Percentiles rank a stretch among this genome's conserved stretches.
Conservation (phyloP, 1,140 invertebrate genomes). For the Rhagoletis zephyria region DNA sequence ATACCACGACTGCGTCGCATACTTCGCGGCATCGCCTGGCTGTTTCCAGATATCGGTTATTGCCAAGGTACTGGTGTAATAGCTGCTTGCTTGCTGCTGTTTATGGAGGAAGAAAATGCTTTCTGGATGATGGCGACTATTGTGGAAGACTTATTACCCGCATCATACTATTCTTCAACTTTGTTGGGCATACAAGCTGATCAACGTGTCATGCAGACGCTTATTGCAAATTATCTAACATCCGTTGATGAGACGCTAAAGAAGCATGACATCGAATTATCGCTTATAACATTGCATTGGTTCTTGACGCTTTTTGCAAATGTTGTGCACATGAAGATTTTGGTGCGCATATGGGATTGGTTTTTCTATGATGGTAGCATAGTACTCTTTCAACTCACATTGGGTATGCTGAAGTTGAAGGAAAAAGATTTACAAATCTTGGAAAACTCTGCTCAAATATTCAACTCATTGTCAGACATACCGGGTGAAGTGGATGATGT, state of each 20-base stretch:
- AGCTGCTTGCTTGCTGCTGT: conserved; percentile 92
- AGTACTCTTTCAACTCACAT: conserved; percentile 95
- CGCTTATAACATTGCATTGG: conserved; percentile 97
- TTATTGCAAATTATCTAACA: conserved; percentile 91
- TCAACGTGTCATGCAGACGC: conserved; percentile 91
- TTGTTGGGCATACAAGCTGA: conserved; percentile 92
- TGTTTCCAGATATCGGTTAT: conserved; percentile 98
- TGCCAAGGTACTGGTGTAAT: conserved; percentile 98
- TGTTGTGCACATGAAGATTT: conserved; percentile 96
- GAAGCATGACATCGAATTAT: conserved; percentile 96
- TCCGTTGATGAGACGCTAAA: conserved; percentile 90
- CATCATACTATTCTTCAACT: conserved; percentile 97
- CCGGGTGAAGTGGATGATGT: conserved; percentile 94
- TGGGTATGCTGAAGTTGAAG: conserved; percentile 95
- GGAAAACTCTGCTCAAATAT: conserved; percentile 96
- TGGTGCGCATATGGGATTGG: conserved; percentile 94
- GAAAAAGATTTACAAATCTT: conserved; percentile 86
- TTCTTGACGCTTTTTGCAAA: conserved; percentile 98
- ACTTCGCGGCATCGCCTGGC: conserved; percentile 93
- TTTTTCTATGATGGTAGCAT: conserved; percentile 96
- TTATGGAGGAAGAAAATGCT: conserved; percentile 98
- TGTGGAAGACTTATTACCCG: conserved; percentile 96
- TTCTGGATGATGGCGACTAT: conserved; percentile 99
- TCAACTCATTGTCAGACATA: conserved; percentile 95
- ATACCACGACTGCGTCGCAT: conserved; percentile 91